Evolutionary conservation across 92 coral and sea anemone genomes (phyloP).

Genomic region (Isaurus tuberculatus): DNA sequence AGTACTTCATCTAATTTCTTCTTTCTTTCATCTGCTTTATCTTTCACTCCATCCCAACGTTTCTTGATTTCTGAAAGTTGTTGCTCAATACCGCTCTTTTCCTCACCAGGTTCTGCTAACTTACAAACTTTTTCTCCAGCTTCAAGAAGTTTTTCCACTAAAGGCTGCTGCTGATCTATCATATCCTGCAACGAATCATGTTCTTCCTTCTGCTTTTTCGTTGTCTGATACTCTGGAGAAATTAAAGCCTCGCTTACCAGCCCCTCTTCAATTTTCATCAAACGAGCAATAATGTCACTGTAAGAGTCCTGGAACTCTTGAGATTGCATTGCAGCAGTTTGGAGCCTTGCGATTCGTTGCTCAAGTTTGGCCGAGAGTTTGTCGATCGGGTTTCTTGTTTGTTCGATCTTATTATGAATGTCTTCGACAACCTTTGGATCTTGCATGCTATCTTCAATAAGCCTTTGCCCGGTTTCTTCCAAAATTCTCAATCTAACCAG

Average conservation of each 20-base stretch:
- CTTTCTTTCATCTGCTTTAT: slow-evolving; percentile 71
- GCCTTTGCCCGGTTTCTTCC: slow-evolving; percentile 85
- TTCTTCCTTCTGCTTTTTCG: slow-evolving; percentile 87
- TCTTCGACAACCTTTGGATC: slow-evolving; percentile 85
- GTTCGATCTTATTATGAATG: slow-evolving; percentile 80
- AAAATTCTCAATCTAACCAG: slow-evolving; percentile 72
- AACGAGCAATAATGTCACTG: slow-evolving; percentile 78
- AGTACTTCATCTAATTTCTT: slow-evolving; percentile 65
- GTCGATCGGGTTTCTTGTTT: slow-evolving; percentile 85
- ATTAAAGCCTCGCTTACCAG: slow-evolving; percentile 77
- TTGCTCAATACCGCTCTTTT: slow-evolving; percentile 68
- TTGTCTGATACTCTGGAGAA: slow-evolving; percentile 86
- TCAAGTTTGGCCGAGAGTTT: slow-evolving; percentile 89
- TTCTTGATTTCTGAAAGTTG: slow-evolving; percentile 81
- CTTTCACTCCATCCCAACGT: slow-evolving; percentile 83
- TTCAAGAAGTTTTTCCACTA: slow-evolving; percentile 79
- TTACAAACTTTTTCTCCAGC: slow-evolving; percentile 87
- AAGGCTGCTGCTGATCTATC: slow-evolving; percentile 82
- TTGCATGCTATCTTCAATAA: slow-evolving; percentile 88
- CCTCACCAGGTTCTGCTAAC: slow-evolving; percentile 79
- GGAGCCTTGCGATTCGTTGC: slow-evolving; percentile 88
- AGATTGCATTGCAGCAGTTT: slow-evolving; percentile 87
- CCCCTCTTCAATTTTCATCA: slow-evolving; percentile 84
- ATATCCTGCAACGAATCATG: slow-evolving; percentile 75
- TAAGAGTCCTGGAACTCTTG: slow-evolving; percentile 95